phyloP scores from a whole-genome alignment of 2,888 invertebrate species.

The Pristionchus entomophagus region DNA sequence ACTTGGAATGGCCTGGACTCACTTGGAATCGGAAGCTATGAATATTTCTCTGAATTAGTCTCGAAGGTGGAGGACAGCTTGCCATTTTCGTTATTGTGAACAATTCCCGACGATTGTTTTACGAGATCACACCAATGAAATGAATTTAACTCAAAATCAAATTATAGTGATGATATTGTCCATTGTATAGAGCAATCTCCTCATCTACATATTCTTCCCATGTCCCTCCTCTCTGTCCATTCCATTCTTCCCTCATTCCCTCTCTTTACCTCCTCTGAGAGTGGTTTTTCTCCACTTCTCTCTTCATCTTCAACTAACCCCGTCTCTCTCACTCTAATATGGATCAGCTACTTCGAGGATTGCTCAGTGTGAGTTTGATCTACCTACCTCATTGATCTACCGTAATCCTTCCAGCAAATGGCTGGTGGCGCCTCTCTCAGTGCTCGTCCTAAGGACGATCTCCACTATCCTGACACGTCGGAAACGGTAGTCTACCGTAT shows the following conservation, averaged over 20 bases:
- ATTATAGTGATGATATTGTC: too few species aligned
- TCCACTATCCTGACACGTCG: slow-evolving; percentile 95
- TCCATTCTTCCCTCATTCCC: neutral
- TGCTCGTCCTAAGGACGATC: slow-evolving; percentile 51
- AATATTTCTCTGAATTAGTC: too few species aligned
- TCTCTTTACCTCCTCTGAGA: neutral
- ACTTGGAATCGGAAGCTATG: too few species aligned
- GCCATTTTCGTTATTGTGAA: too few species aligned
- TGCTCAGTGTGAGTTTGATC: slow-evolving; percentile 21
- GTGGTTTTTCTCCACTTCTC: slow-evolving; percentile 2
- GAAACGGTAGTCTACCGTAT: slow-evolving; percentile 82
- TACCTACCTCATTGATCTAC: neutral
- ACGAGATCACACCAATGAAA: too few species aligned
- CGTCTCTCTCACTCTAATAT: neutral
- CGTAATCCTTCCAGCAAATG: slow-evolving; percentile 37
- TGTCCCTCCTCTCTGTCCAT: neutral
- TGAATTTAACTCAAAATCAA: too few species aligned
- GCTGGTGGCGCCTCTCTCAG: neutral
- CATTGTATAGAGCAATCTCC: too few species aligned
- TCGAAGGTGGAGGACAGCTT: too few species aligned
- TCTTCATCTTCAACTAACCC: neutral
- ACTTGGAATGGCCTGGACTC: too few species aligned
- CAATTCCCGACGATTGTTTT: too few species aligned
- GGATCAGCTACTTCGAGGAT: slow-evolving; percentile 40
- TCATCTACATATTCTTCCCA: too few species aligned